These are phyloP conservation scores for Drosophila simulans DNA, from an alignment of 1,140 invertebrate genomes.

Conservation along the genomic window DNA sequence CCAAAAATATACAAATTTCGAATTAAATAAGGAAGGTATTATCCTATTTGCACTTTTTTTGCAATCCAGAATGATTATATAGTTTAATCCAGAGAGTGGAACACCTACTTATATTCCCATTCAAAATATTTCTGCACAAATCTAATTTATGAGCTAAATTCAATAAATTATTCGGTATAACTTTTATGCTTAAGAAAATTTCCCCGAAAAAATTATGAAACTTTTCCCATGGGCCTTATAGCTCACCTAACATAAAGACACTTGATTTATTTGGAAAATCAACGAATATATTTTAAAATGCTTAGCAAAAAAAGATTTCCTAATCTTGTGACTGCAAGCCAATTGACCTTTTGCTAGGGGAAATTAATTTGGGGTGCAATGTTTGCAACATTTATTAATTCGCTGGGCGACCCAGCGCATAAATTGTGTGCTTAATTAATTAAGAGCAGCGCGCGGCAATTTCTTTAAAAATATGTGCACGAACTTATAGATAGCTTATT, in stretches of 20 bases:
- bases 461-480: constrained; percentile 45
- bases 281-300: constrained; percentile 30
- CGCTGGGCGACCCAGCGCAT: constrained; percentile 27
- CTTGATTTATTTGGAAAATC: constrained; percentile 59
- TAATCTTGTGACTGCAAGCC: constrained; percentile 39
- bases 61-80: too few species aligned
- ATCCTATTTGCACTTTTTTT: too few species aligned
- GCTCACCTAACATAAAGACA: constrained; percentile 33
- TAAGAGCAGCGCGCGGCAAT: constrained; percentile 49
- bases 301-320: constrained; percentile 29
- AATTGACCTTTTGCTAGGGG: constrained; percentile 51
- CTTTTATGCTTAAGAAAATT: constrained; percentile 21
- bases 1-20: background rate
- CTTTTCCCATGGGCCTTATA: constrained; percentile 43
- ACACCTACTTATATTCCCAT: background rate
- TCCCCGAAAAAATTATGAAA: constrained; percentile 52
- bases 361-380: constrained; percentile 35
- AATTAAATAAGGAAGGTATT: too few species aligned
- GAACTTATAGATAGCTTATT: constrained; percentile 30
- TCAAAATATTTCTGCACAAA: background rate
- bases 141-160: constrained; percentile 39
- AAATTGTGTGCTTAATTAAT: constrained; percentile 66
- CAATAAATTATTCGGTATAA: constrained; percentile 25
- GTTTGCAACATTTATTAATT: constrained; percentile 59
- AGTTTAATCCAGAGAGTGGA: too few species aligned